phyloP scores from a whole-genome alignment of 37 sponge, comb jelly and placozoan species.

The Aphrocallistes beatrix region DNA sequence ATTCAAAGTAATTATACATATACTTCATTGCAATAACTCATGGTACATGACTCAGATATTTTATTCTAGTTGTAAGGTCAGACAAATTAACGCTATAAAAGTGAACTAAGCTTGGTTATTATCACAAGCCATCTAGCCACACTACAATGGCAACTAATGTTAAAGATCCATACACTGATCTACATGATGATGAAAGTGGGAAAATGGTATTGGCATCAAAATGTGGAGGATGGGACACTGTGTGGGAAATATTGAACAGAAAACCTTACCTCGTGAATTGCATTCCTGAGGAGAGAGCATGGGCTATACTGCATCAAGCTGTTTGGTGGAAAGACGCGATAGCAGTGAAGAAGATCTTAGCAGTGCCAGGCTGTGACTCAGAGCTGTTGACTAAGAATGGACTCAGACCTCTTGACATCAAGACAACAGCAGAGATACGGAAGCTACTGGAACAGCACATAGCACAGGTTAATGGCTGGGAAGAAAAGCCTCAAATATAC shows the following conservation, averaged over 20 bases:
- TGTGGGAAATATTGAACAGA: background rate
- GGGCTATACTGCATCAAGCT: constrained; percentile 30
- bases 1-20: too few relatives aligned
- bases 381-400: constrained; percentile 16
- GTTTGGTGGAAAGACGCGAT: constrained; percentile 13
- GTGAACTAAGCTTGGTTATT: too few relatives aligned
- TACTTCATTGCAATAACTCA: too few relatives aligned
- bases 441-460: background rate
- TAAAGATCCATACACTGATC: background rate
- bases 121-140: too few relatives aligned
- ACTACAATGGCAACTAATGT: background rate
- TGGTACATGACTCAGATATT: too few relatives aligned
- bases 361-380: constrained; percentile 19
- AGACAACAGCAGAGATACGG: background rate
- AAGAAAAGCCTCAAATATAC: too few relatives aligned
- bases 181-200: background rate
- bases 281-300: constrained; percentile 27
- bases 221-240: constrained; percentile 18
- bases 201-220: constrained; percentile 22
- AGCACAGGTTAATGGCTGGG: too few relatives aligned
- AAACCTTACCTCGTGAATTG: constrained; percentile 30
- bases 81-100: too few relatives aligned
- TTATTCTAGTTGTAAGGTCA: too few relatives aligned
- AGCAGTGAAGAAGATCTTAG: constrained; percentile 14
- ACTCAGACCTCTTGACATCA: background rate